Conservation (phyloP, 2,113 vertebrate species). For the Cyprinus carpio region DNA sequence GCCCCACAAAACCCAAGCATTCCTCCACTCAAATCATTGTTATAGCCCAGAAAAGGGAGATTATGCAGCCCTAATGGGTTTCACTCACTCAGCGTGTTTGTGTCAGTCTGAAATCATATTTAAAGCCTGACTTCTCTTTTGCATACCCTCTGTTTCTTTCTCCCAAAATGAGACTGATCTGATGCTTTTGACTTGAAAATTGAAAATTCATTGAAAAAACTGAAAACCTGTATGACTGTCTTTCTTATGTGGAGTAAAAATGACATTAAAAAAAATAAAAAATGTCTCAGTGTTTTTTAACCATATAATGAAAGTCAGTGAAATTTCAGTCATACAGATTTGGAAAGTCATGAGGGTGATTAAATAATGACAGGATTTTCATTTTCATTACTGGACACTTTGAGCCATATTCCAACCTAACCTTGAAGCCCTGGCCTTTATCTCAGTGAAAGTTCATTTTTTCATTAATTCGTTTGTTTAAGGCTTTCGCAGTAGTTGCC, state of each 20-base stretch:
- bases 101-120: slow-evolving; percentile 81
- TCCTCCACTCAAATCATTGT: slow-evolving; percentile 83
- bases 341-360: no score
- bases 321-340: no score
- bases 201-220: no score
- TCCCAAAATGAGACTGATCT: background rate
- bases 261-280: no score
- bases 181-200: background rate
- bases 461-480: slow-evolving; percentile 46
- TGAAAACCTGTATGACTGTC: no score
- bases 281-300: no score
- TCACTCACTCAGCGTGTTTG: slow-evolving; percentile 77
- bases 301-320: no score
- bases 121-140: slow-evolving; percentile 79
- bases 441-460: slow-evolving; percentile 9
- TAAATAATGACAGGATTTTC: no score
- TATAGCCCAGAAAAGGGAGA: slow-evolving; percentile 81
- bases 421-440: slow-evolving; percentile 3
- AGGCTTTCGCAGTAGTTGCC: slow-evolving; percentile 86
- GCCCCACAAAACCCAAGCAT: slow-evolving; percentile 76
- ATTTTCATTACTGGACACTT: background rate
- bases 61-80: slow-evolving; percentile 81
- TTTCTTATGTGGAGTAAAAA: no score
- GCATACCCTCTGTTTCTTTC: background rate
- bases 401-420: slow-evolving; percentile 3